These are phyloP conservation scores for Tachina grossa DNA, from an alignment of 2,888 invertebrate species.

Conservation along the genomic window DNA sequence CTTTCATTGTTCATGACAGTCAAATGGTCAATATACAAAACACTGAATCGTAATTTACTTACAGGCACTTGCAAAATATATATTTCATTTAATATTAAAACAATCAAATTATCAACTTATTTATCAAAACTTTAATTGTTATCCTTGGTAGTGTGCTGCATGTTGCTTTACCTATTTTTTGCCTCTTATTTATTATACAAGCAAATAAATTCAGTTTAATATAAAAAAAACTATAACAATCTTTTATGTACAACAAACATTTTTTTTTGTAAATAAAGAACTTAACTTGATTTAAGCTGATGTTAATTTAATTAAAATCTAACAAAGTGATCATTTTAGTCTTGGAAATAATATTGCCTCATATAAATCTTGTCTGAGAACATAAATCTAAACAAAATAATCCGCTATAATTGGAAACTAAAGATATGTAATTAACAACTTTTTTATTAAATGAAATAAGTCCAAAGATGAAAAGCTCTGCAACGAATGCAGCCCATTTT, in stretches of 20 bases:
- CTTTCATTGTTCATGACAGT: slow-evolving; percentile 1
- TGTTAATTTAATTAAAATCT: background rate
- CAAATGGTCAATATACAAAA: background rate
- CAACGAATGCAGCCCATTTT: too few species aligned
- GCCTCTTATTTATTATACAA: background rate
- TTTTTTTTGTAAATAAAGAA: background rate
- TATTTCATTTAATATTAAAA: slow-evolving; percentile 17
- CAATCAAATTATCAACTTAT: slow-evolving; percentile 11
- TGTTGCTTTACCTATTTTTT: slow-evolving; percentile 2
- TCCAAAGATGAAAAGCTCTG: too few species aligned
- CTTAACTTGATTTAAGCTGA: background rate
- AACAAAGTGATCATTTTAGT: background rate
- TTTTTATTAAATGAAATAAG: too few species aligned
- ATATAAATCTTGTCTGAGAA: background rate
- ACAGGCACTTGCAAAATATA: background rate
- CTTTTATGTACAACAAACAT: background rate
- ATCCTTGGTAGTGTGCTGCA: slow-evolving; percentile 20
- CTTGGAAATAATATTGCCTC: background rate
- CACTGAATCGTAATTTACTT: slow-evolving; percentile 1
- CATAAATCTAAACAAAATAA: background rate
- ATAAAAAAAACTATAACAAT: too few species aligned
- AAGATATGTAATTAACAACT: too few species aligned
- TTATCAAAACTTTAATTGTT: slow-evolving; percentile 34
- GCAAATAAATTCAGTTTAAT: background rate
- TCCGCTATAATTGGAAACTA: too few species aligned